Conservation (phyloP, 2,113 vertebrate genomes). For the Balaenoptera acutorostrata region DNA sequence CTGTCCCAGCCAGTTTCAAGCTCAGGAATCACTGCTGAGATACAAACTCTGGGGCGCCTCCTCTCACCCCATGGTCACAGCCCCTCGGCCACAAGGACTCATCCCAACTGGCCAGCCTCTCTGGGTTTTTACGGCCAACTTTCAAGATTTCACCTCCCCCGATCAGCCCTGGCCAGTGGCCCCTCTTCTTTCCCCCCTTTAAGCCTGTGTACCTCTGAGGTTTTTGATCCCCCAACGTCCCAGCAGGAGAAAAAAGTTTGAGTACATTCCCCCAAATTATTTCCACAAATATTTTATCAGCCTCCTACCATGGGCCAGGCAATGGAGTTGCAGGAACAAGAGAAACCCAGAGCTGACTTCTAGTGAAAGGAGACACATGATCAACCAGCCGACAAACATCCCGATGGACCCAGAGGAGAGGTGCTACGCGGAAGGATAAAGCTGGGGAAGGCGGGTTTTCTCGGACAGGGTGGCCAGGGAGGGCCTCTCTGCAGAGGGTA, state of each 20-base stretch:
- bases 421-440: neutral
- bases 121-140: neutral
- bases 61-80: neutral
- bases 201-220: neutral
- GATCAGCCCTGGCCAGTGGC: neutral
- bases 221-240: neutral
- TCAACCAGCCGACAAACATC: neutral
- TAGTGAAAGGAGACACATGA: neutral
- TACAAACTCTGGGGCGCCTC: neutral
- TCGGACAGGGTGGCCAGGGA: no score
- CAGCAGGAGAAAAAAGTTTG: neutral
- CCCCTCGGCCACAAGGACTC: neutral
- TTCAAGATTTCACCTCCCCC: neutral
- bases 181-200: neutral
- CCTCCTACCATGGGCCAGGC: neutral
- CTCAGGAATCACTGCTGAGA: neutral
- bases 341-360: neutral
- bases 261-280: neutral
- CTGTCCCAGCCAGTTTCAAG: neutral
- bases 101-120: neutral
- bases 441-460: accelerated
- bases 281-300: neutral
- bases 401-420: neutral
- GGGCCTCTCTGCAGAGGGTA: neutral
- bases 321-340: accelerated